Evolutionary conservation across 2,797 vertebrate genomes (phyloP), one percentile per base, ranked within the genome.

Genomic region (Ambastaia sidthimunki): DNA sequence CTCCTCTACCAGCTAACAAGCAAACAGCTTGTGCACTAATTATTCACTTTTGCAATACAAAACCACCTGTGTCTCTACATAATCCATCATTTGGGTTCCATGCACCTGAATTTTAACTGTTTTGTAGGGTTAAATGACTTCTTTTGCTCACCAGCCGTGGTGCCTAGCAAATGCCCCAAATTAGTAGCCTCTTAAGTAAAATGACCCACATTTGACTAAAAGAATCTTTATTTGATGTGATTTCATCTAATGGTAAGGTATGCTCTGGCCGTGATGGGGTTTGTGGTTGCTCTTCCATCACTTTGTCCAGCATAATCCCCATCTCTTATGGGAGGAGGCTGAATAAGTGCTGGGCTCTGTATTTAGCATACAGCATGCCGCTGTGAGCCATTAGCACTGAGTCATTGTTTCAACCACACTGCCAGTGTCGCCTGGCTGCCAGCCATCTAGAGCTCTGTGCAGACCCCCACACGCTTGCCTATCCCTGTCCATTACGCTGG

Each of bases 291-390:
- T 89, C 52, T 71, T 85, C 82, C 76, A 76, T 75, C 55, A 83
- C 86, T 90, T 90, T 91, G 86, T 89, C 76, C 71, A 76, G 81
- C 80, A 81, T 92, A 90, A 91, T 91, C 88, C 89, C 57, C 18
- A 81, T 86, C 80, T 81, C 88, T 87, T 87, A 82, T 89, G 85
- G 76, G 84, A 78, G 75, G 82, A 80, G 85, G 76, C 81, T 89
- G 85, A 90, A 89, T 89, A 86, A 85, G 80, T 76, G 71, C 48
- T 21, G 69, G 62, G 23, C 70, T 67, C 73, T 80, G 71, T 80
- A 72, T 62, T 83, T 83, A 86, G 79, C 72, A 84, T 83, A 76
- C 82, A 80, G 66, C 48, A 13, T 80, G 68, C 71, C 52, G 65
- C 75, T 82, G 70, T 80, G 79, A 71, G 67, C 83, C 76, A 57